Base-by-base conservation (phyloP, 2,888 invertebrate species). In the Drosophila fulvimacula region DNA sequence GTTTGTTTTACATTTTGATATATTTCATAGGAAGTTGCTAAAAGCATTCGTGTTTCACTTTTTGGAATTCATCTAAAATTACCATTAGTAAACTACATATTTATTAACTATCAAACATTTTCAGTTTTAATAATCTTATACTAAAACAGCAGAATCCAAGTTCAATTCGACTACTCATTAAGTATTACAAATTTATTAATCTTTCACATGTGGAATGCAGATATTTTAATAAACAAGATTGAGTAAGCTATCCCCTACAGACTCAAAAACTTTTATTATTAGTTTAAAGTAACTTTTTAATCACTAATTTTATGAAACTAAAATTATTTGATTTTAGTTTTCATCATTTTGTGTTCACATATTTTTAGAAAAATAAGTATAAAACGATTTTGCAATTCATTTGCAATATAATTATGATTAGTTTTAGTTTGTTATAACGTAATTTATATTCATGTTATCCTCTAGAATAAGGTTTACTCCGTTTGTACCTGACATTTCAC, bases 351-450 rank as follows among this genome's bases (percentile, higher is more conserved):
- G n/a, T 30, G 4, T 58, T 48, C 21, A 19, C 27, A 38, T 38
- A 15, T 30, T 30, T 27, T 34, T 36, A 49, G 32, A 64, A 61
- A 64, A 53, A 55, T 21, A 27, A 39, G 21, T 57, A 15, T n/a
- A 38, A 69, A 76, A 60, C 30, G 49, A 49, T 56, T 21, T 42
- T 44, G 60, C 56, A 69, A 49, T 74, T 70, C 75, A 66, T 56
- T 44, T 74, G 65, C 58, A 65, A 38, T 46, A 19, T 27, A 52
- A 30, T 52, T 59, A 15, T 38, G 21, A 19, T 46, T 52, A 62
- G 48, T 9, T 34, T 51, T 21, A 34, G 1, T 46, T 46, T 21
- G 27, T 19, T 46, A n/a, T 61, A 44, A 52, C 24, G n/a, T 38
- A 27, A 42, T 10, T 15, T 42, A 51, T 51, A 51, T 55, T 58